Evolutionary conservation across 2,113 vertebrate species (phyloP), one percentile per base, ranked within the genome.

Genomic region (Fregata magnificens): DNA sequence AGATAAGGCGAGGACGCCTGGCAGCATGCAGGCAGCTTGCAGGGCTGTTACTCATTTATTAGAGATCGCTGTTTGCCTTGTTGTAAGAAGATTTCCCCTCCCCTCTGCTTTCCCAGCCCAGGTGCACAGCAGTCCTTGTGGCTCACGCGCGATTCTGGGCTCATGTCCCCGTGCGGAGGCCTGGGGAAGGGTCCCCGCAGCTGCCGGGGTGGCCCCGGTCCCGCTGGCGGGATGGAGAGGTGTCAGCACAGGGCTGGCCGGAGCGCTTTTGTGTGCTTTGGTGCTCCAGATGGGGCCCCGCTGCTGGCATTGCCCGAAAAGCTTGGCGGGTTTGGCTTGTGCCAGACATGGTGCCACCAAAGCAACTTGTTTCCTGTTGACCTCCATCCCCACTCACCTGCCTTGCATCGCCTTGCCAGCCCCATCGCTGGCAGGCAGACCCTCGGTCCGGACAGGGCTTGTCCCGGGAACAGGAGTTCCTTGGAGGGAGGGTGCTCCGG

Each of bases 41-140:
- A 22, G 72, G 67, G 49, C 63, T 96, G 93, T 97, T 88, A 77
- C 26, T 91, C 76, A 47, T 95, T 94, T 95, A 86, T 88, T 69
- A 40, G 76, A 63, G 14, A 56, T 69, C 1, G 0, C 69, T 94
- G 76, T 96, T 95, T 94, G 80, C 83, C 45, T 88, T 91, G 63
- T 86, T 2, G 2, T 88, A 81, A 77, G 67, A 55, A 86, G 29
- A 13, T 88, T 94, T 83, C 19, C 77, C 77, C 45, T 93, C 53
- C 29, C 24, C 50, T 53, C 45, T 66, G 61, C 65, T 83, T 67
- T 87, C 71, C 36, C 49, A 61, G 69, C 59, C 44, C 40, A 38
- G 47, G 58, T 55, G 34, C 44, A 16, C 2, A 4, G 56, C 31
- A 72, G 72, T 40, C 69, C 36, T 16, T 17, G 19, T 69, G 44